A percentile compares a stretch with the other conserved stretches of the same genome.
These are phyloP conservation scores for Phrynocephalus vlangalii DNA, from an alignment of 2,797 vertebrate species.

Conservation along the genomic window DNA sequence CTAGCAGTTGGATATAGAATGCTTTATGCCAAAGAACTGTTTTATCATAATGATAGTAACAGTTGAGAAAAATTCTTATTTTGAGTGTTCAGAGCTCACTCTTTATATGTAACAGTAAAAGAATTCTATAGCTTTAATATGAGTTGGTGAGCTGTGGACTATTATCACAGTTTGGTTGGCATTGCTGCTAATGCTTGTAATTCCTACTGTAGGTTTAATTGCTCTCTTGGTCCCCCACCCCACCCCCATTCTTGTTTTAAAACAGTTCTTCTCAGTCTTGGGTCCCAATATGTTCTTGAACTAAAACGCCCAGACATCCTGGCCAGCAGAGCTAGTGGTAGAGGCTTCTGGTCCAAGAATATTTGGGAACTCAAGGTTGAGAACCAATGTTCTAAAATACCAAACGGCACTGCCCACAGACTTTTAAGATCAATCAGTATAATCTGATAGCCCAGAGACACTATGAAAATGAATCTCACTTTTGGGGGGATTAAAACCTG, in stretches of 20 bases:
- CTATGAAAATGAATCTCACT: background rate
- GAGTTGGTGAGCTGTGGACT: background rate
- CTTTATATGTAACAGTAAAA: too few relatives aligned
- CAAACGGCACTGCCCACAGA: background rate
- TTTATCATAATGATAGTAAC: background rate
- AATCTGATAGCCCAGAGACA: background rate
- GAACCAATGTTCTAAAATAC: background rate
- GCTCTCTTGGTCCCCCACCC: too few relatives aligned
- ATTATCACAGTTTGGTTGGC: background rate
- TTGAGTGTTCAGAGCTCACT: background rate
- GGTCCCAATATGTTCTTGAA: too few relatives aligned
- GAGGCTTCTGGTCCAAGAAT: too few relatives aligned
- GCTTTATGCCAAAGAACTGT: background rate
- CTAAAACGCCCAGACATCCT: too few relatives aligned
- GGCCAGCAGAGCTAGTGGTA: too few relatives aligned
- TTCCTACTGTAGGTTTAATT: background rate
- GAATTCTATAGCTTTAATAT: background rate
- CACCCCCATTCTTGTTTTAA: too few relatives aligned
- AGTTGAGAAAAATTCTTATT: background rate
- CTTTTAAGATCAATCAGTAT: background rate
- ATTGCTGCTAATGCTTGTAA: background rate
- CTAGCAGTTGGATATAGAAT: too few relatives aligned
- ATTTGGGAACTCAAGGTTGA: too few relatives aligned
- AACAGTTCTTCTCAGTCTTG: too few relatives aligned
- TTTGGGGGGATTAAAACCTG: too few relatives aligned